Evolutionary conservation across 35 echinoderm and acorn worm species (phyloP).

Genomic region (Lytechinus pictus): DNA sequence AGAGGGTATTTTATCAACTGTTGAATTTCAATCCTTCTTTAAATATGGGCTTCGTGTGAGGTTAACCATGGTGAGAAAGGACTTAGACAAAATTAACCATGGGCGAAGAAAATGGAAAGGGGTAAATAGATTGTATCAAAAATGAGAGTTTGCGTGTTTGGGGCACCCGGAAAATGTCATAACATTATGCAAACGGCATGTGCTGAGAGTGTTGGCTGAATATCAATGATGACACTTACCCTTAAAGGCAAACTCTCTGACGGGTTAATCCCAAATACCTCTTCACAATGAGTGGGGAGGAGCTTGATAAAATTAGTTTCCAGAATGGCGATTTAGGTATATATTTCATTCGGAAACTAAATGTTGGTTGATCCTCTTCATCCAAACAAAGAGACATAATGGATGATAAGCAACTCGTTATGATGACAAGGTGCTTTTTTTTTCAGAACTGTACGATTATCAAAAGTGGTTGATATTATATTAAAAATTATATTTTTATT

Average conservation of each 20-base stretch:
- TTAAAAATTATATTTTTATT: too few relatives aligned
- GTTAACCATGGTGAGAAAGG: too few relatives aligned
- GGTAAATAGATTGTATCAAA: background rate
- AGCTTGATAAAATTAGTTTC: background rate
- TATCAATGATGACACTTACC: background rate
- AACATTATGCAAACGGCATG: slow-evolving; percentile 2
- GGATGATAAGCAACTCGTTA: too few relatives aligned
- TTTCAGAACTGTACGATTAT: too few relatives aligned
- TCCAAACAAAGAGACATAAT: background rate
- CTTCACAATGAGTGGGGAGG: background rate
- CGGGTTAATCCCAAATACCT: background rate
- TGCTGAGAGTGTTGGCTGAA: background rate
- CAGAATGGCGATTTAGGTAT: background rate
- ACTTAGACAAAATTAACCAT: background rate
- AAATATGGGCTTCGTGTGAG: too few relatives aligned
- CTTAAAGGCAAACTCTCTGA: background rate
- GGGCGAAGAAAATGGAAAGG: background rate
- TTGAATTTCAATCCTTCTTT: too few relatives aligned
- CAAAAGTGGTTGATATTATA: too few relatives aligned
- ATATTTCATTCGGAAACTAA: background rate
- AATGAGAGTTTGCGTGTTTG: background rate
- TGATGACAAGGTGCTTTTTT: too few relatives aligned
- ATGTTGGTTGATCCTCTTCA: background rate
- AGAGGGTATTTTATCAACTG: too few relatives aligned
- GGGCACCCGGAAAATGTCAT: background rate